phyloP scores from a whole-genome alignment of 2,888 invertebrate species.

The Tipula helvola region DNA sequence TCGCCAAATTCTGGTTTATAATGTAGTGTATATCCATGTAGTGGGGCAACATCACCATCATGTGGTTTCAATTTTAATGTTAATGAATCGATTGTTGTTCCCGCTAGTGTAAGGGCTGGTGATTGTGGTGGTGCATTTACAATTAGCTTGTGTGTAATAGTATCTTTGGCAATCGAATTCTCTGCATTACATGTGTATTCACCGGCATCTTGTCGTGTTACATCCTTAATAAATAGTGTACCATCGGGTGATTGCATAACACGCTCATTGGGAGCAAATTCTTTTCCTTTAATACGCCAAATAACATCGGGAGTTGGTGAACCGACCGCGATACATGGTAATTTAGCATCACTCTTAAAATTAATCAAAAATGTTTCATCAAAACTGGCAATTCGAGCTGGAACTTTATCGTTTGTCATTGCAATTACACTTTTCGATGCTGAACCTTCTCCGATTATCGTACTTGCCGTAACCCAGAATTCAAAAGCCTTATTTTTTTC shows the following conservation, averaged over 20 bases:
- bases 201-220: conserved; percentile 80
- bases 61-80: conserved; percentile 60
- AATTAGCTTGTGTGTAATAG: conserved; percentile 77
- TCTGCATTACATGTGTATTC: conserved; percentile 90
- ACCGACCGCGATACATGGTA: conserved; percentile 87
- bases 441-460: conserved; percentile 88
- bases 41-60: conserved; percentile 70
- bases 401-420: conserved; percentile 65
- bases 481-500: conserved; percentile 74
- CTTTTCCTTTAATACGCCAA: conserved; percentile 77
- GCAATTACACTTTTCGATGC: conserved; percentile 76
- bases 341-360: conserved; percentile 80
- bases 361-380: conserved; percentile 87
- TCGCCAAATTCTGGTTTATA: conserved; percentile 92
- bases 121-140: conserved; percentile 67
- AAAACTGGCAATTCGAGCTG: conserved; percentile 90
- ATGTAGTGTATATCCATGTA: conserved; percentile 82
- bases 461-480: conserved; percentile 91
- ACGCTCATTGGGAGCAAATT: conserved; percentile 62
- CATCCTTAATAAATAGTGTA: conserved; percentile 78
- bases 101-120: conserved; percentile 58
- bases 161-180: conserved; percentile 85
- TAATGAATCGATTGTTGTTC: conserved; percentile 62
- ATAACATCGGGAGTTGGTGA: conserved; percentile 79
- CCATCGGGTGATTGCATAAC: conserved; percentile 80